Evolutionary conservation across 2,113 vertebrate species (phyloP).

Genomic region (Carassius auratus): DNA sequence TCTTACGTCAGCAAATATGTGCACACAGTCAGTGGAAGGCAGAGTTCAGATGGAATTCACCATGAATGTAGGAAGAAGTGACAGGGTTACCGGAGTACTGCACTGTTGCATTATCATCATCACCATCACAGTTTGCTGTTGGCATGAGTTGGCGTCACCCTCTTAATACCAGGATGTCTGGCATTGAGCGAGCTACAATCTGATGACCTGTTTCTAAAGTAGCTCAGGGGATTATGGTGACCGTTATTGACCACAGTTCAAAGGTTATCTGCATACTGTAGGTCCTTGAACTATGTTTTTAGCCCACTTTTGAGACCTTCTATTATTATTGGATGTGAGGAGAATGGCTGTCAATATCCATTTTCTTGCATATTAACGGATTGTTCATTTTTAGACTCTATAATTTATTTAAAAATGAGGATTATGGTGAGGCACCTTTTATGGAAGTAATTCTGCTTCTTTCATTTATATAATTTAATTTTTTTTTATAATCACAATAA

Average conservation of each 20-base stretch:
- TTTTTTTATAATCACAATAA: no score
- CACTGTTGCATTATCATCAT: conserved; percentile 22
- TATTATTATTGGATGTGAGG: background rate
- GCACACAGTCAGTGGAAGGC: background rate
- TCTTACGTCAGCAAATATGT: background rate
- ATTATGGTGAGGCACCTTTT: no score
- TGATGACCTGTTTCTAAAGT: background rate
- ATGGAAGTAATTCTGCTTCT: no score
- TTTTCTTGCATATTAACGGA: background rate
- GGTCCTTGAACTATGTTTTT: background rate
- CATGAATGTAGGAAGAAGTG: conserved; percentile 6
- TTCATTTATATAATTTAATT: no score
- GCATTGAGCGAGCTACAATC: background rate
- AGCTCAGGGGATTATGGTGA: conserved; percentile 12
- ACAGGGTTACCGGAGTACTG: background rate
- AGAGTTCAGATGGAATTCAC: background rate
- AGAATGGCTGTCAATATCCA: background rate
- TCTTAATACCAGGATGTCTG: background rate
- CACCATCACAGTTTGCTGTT: background rate
- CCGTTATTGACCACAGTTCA: conserved; percentile 6
- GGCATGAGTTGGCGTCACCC: background rate
- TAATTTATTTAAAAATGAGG: no score
- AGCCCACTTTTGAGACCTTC: background rate
- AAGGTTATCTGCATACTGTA: conserved; percentile 6
- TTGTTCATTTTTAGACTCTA: no score